These are phyloP conservation scores for Bos indicus DNA, from an alignment of 2,113 vertebrate genomes.

Conservation along the genomic window DNA sequence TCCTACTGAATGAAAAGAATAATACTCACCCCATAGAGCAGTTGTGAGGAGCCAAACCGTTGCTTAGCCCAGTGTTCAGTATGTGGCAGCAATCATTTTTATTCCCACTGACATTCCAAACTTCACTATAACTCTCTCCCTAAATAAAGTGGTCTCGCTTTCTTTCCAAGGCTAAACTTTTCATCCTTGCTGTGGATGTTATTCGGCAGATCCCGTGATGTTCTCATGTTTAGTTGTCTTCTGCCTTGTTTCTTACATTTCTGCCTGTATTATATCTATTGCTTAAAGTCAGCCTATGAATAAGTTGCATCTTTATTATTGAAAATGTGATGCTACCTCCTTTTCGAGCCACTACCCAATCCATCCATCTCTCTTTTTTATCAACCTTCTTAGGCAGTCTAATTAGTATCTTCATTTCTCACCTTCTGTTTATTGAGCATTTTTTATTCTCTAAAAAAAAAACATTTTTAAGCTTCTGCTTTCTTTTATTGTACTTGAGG, in stretches of 20 bases:
- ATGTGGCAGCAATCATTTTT: not conserved
- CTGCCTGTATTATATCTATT: not conserved
- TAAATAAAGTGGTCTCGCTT: not conserved
- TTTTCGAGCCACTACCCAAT: not conserved
- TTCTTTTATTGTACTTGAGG: not conserved
- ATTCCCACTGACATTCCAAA: not conserved
- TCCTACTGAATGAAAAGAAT: not conserved
- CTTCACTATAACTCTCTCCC: not conserved
- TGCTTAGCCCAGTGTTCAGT: not conserved
- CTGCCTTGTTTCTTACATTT: not conserved
- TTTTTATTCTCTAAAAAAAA: not conserved
- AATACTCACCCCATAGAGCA: not conserved
- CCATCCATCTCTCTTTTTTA: not conserved
- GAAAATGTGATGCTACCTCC: not conserved
- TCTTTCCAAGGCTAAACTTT: not conserved
- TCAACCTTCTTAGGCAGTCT: not conserved
- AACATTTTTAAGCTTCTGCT: not conserved
- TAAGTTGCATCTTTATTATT: not conserved
- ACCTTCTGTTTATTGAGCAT: not conserved
- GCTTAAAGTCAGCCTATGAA: not conserved
- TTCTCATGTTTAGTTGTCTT: not conserved
- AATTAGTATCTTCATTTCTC: not conserved
- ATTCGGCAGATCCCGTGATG: not conserved
- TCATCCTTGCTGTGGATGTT: not conserved
- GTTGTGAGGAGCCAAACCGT: not conserved